These are phyloP conservation scores for Drosophila lacertosa DNA, from an alignment of 1,140 invertebrate species.

Conservation along the genomic window DNA sequence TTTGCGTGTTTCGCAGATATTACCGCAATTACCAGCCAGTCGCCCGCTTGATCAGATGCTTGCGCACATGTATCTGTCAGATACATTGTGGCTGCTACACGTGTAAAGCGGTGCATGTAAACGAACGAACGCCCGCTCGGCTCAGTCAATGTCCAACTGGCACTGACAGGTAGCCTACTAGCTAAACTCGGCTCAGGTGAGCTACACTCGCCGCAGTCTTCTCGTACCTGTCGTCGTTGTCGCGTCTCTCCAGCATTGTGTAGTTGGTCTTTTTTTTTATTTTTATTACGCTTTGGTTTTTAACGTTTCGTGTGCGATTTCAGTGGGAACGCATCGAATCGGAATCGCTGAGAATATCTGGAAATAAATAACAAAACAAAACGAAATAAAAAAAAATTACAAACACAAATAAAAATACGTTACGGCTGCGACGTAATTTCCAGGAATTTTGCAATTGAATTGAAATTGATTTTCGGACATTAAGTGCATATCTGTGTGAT, in stretches of 20 bases:
- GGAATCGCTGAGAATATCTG: constrained; percentile 46
- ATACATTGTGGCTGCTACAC: constrained; percentile 59
- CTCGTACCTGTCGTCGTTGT: constrained; percentile 64
- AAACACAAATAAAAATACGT: constrained; percentile 5
- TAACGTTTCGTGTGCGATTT: constrained; percentile 42
- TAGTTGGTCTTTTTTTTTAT: constrained; percentile 6
- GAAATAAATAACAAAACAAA: constrained; percentile 7
- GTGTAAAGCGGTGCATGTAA: constrained; percentile 54
- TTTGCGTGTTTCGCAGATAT: constrained; percentile 71
- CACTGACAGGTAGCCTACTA: constrained; percentile 53
- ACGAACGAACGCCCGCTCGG: constrained; percentile 26
- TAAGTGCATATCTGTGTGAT: constrained; percentile 11
- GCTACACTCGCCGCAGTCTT: constrained; percentile 59
- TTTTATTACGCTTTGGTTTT: constrained; percentile 24
- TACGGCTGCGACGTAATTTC: constrained; percentile 61
- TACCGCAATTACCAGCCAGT: constrained; percentile 60
- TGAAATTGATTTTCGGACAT: constrained; percentile 67
- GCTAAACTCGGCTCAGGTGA: constrained; percentile 22
- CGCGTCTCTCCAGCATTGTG: constrained; percentile 48
- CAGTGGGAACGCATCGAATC: constrained; percentile 38
- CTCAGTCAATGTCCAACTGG: constrained; percentile 29
- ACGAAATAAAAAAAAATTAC: constrained; percentile 12
- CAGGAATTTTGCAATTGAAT: constrained; percentile 74
- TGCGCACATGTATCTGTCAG: constrained; percentile 50
- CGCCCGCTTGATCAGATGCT: constrained; percentile 66